Base-by-base conservation (phyloP, 2,888 invertebrate genomes). In the Fragum fragum region DNA sequence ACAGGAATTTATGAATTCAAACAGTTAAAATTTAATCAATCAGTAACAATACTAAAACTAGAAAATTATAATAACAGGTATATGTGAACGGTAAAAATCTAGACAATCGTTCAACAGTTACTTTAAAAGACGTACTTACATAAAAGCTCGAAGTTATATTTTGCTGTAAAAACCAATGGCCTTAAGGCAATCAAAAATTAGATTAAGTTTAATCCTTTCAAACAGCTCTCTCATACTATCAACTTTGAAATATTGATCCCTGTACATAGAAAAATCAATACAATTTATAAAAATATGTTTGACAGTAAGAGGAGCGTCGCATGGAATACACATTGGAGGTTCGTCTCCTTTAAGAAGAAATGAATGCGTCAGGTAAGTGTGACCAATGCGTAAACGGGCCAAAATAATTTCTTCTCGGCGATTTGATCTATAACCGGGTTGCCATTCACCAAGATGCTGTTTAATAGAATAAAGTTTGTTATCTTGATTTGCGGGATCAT, bases 381-480 rank as follows among this genome's bases (percentile, higher is more conserved):
- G n/a, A n/a, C n/a, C n/a, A n/a, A n/a, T n/a, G n/a, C n/a, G n/a
- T n/a, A 28, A 1, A 26, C 16, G 6, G 16, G 26, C 16, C 59
- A 28, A 28, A 28, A 28, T 9, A 23, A 59, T 6, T 7, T 23
- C 28, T 23, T 59, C 59, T 3, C 32, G 32, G 32, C 32, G 3
- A 9, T 9, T 36, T 36, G 32, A 36, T 9, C 32, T 36, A 9
- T 36, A 36, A 36, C 32, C 32, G 9, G 32, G 32, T 36, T 6
- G 32, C 32, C 32, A 36, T 3, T 36, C 3, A 9, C 28, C 23
- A 11, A 59, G 3, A 16, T 9, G 2, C 16, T 26, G 26, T 59
- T n/a, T 1, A 16, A 26, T 1, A 59, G 28, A 16, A 11, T 1
- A 59, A 14, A 69, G 52, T 68, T 78, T 73, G 21, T 78, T 73